Evolutionary conservation across 2,113 vertebrate species (phyloP).

Genomic region (Lophius piscatorius): DNA sequence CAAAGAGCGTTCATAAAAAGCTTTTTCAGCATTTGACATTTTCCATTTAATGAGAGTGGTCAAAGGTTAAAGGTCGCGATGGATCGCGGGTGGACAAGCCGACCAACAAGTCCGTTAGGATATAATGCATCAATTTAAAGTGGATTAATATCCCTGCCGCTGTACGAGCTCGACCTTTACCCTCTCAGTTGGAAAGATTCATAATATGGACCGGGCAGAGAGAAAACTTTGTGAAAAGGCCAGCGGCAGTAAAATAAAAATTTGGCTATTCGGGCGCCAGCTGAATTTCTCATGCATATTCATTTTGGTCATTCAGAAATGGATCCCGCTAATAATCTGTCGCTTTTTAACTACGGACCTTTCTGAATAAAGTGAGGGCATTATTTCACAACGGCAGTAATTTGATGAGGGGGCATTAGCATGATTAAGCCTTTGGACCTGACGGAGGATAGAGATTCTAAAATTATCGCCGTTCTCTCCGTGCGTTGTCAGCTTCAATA

Average conservation of each 20-base stretch:
- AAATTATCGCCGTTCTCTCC: neutral
- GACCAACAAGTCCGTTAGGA: slow-evolving; percentile 51
- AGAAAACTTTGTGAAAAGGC: slow-evolving; percentile 46
- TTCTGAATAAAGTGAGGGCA: slow-evolving; percentile 17
- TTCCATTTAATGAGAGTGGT: slow-evolving; percentile 77
- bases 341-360: slow-evolving; percentile 40
- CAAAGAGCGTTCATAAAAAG: slow-evolving; percentile 69
- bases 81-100: slow-evolving; percentile 66
- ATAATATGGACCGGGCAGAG: slow-evolving; percentile 41
- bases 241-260: neutral
- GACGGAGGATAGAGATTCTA: slow-evolving; percentile 3
- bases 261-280: slow-evolving; percentile 20
- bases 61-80: slow-evolving; percentile 62
- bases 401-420: slow-evolving; percentile 37
- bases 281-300: slow-evolving; percentile 58
- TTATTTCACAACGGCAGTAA: slow-evolving; percentile 19
- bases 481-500: neutral
- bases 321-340: slow-evolving; percentile 30
- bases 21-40: slow-evolving; percentile 74
- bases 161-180: slow-evolving; percentile 58
- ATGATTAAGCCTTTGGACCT: slow-evolving; percentile 9
- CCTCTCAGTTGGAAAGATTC: slow-evolving; percentile 62
- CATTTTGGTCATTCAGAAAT: slow-evolving; percentile 48
- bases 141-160: slow-evolving; percentile 58
- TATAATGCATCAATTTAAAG: slow-evolving; percentile 68